Conservation (phyloP, 2,888 invertebrate genomes). For the Coleophora flavipennella region DNA sequence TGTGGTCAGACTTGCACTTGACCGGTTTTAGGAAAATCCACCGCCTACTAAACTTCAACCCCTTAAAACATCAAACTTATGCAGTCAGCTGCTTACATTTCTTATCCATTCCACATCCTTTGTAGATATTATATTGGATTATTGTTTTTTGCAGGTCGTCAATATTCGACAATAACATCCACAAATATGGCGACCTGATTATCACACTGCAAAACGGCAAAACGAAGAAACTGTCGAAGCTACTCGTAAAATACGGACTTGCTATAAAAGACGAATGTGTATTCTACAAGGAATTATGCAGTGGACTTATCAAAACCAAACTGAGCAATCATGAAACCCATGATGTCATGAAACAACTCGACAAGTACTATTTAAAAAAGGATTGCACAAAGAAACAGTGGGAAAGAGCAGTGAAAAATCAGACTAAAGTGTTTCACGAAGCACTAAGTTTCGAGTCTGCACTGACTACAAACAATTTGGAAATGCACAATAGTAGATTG, state of each 20-base stretch:
- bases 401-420: constrained; percentile 24
- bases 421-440: constrained; percentile 26
- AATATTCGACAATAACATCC: constrained; percentile 45
- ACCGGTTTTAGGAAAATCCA: too few species aligned
- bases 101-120: too few species aligned
- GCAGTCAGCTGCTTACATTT: too few species aligned
- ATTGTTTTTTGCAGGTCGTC: constrained; percentile 34
- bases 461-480: constrained; percentile 23
- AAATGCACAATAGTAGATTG: constrained; percentile 7
- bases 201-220: constrained; percentile 25
- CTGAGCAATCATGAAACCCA: constrained; percentile 19
- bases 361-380: constrained; percentile 20
- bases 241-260: constrained; percentile 27
- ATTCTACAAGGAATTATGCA: constrained; percentile 31
- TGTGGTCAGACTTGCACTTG: too few species aligned
- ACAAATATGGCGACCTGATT: constrained; percentile 50
- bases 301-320: constrained; percentile 31
- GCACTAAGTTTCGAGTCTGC: constrained; percentile 22
- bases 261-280: constrained; percentile 26
- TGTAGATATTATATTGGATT: too few species aligned
- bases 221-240: constrained; percentile 21
- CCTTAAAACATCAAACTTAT: too few species aligned
- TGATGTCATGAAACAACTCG: constrained; percentile 27
- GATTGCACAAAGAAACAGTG: constrained; percentile 13
- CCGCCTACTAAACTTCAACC: too few species aligned